phyloP scores from a whole-genome alignment of 2,113 vertebrate species.

The Spea bombifrons region DNA sequence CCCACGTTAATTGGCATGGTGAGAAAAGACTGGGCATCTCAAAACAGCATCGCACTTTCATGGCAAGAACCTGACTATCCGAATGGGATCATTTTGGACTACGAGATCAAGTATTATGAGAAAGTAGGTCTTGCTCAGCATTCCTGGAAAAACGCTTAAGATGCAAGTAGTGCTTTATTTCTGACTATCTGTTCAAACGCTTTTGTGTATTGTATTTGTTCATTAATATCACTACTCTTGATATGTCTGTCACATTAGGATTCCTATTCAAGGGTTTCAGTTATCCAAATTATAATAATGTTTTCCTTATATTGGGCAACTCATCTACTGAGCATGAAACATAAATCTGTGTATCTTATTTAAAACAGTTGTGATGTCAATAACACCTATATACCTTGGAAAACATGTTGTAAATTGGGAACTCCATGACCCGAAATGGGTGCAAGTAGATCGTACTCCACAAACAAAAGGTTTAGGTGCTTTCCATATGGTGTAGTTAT shows the following conservation, averaged over 20 bases:
- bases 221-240: neutral
- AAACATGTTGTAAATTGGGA: no score
- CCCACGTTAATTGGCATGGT: slow-evolving; percentile 83
- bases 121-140: slow-evolving; percentile 78
- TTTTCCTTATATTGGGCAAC: no score
- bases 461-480: no score
- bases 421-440: no score
- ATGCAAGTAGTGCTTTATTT: slow-evolving; percentile 49
- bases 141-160: slow-evolving; percentile 55
- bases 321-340: no score
- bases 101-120: slow-evolving; percentile 97
- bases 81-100: slow-evolving; percentile 81
- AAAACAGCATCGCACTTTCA: slow-evolving; percentile 92
- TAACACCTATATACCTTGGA: no score
- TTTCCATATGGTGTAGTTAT: no score
- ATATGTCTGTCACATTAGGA: neutral
- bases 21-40: slow-evolving; percentile 96
- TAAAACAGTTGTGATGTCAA: no score
- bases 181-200: slow-evolving; percentile 23
- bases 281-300: no score
- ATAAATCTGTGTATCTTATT: no score
- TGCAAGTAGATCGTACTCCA: no score
- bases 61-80: slow-evolving; percentile 90
- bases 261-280: neutral
- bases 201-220: neutral